Conservation (phyloP, 2,113 vertebrate species). For the Barnardius zonarius region DNA sequence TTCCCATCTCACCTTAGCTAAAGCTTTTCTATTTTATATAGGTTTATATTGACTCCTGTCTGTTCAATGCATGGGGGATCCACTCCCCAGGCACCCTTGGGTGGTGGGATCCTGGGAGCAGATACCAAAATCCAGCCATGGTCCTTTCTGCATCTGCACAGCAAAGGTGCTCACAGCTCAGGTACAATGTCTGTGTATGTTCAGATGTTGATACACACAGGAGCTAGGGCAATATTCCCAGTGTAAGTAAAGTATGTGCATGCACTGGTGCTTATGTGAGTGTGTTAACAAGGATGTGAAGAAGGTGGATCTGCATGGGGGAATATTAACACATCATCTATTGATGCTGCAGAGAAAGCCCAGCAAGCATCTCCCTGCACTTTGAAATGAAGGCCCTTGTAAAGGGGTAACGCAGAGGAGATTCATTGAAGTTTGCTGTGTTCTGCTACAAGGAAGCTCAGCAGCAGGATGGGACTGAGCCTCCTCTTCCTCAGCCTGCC, state of each 20-base stretch:
- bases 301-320: background rate
- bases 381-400: background rate
- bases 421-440: background rate
- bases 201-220: background rate
- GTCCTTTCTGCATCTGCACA: background rate
- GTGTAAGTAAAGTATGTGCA: background rate
- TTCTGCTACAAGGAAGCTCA: background rate
- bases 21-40: background rate
- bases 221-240: too few species aligned
- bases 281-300: background rate
- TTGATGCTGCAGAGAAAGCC: background rate
- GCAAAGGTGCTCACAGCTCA: background rate
- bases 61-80: fast-evolving
- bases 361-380: background rate
- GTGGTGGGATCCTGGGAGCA: background rate
- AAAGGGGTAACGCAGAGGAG: background rate
- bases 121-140: fast-evolving
- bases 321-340: fast-evolving
- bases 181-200: fast-evolving
- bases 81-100: fast-evolving
- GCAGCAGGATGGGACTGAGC: background rate
- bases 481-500: background rate
- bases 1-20: background rate
- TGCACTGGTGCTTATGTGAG: background rate
- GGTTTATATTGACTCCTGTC: background rate